Base-by-base conservation (phyloP, 2,888 invertebrate genomes). In the Tigriopus californicus region DNA sequence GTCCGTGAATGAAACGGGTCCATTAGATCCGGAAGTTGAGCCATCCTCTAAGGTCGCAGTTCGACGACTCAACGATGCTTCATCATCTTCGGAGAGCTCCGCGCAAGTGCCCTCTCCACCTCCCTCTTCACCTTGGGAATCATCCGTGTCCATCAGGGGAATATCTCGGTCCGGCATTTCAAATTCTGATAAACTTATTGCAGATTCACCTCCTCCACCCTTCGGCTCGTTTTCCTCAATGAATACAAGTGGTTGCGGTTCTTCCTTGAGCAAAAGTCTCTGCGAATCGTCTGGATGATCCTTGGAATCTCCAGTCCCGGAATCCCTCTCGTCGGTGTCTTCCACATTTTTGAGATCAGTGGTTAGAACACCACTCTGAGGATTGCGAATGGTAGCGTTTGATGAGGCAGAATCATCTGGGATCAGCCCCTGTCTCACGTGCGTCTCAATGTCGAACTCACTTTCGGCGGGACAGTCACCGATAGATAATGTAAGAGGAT, bases 301-400 rank as follows among this genome's bases (percentile, higher is more conserved):
- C 15, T 13, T 33, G 15, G 54, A 54, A 18, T 54, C 54, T 15
- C 33, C 54, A 2, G 54, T 54, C 8, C 54, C 54, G 2, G 54
- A 33, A 24, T 54, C 54, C 18, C 22, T 25, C 15, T 54, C 54
- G 15, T 20, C 24, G 15, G 11, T 18, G 18, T 15, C 22, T 13
- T 33, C 20, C 1, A 55, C 2, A 55, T 42, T 41, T 55, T 1
- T 13, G 13, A 41, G 40, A 55, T 40, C 24, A n/a, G 41, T 40
- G 41, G 41, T 22, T n/a, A 22, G 22, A 41, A 24, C 41, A 15
- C 41, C 55, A 15, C 41, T 13, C 12, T 22, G 44, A 22, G 55
- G n/a, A 42, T 24, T 24, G 24, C 22, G 40, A 18, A 18, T n/a
- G 15, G 44, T 15, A 11, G 18, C n/a, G n/a, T 44, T 18, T 6